Conservation (phyloP, 2,797 vertebrate species). For the Schizopygopsis malacanthus region DNA sequence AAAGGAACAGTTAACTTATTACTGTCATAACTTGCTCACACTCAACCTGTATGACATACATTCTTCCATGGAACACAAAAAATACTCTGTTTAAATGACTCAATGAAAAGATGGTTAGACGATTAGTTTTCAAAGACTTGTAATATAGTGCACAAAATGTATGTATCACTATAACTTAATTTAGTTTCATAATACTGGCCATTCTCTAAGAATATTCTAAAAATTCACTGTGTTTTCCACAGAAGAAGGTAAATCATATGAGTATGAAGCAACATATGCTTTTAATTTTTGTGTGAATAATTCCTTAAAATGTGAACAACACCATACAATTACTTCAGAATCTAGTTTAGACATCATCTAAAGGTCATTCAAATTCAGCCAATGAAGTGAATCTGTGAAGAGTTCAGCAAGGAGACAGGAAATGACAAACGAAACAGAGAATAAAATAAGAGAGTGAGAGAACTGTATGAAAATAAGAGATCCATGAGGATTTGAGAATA, state of each 20-base stretch:
- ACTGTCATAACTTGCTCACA: not conserved
- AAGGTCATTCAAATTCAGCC: not conserved
- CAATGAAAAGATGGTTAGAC: not conserved
- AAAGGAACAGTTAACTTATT: not conserved
- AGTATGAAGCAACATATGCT: not conserved
- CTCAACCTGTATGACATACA: not conserved
- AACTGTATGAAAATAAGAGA: not conserved
- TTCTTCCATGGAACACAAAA: not conserved
- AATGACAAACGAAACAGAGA: not conserved
- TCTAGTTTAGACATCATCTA: not conserved
- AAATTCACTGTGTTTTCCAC: not conserved
- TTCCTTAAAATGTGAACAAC: not conserved
- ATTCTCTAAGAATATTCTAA: not conserved
- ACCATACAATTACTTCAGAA: not conserved
- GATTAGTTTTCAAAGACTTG: not conserved
- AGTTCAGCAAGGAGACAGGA: not conserved
- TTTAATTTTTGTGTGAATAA: not conserved
- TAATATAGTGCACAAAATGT: not conserved
- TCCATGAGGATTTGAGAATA: conserved; percentile 22
- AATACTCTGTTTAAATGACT: not conserved
- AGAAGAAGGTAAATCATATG: not conserved
- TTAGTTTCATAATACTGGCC: not conserved
- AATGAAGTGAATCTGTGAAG: not conserved
- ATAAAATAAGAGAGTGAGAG: not conserved
- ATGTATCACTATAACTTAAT: not conserved